Percentiles rank a stretch among this genome's conserved stretches.
Conservation (phyloP, 2,888 invertebrate species). For the Sarcophaga carnaria region DNA sequence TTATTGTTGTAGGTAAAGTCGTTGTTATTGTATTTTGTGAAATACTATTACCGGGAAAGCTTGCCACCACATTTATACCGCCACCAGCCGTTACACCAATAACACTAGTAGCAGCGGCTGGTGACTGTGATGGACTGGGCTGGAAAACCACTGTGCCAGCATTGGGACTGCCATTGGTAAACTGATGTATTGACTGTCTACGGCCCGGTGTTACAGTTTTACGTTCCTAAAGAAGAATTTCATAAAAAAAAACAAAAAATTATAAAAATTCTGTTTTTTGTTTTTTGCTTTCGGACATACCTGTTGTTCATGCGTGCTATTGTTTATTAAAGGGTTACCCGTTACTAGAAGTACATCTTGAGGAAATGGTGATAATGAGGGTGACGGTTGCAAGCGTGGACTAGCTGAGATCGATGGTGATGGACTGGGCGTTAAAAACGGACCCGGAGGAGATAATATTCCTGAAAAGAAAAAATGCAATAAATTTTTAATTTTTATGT, state of each 20-base stretch:
- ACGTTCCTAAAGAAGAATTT: slow-evolving; percentile 77
- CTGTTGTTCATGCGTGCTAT: slow-evolving; percentile 81
- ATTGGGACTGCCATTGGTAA: slow-evolving; percentile 81
- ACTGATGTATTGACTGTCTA: slow-evolving; percentile 82
- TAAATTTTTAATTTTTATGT: too few relatives aligned
- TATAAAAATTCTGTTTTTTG: background rate
- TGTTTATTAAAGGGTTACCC: slow-evolving; percentile 81
- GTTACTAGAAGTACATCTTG: slow-evolving; percentile 82
- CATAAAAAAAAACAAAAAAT: slow-evolving; percentile 7
- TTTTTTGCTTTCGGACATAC: slow-evolving; percentile 51
- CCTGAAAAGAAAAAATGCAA: slow-evolving; percentile 72
- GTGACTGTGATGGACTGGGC: slow-evolving; percentile 82
- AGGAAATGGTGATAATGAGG: slow-evolving; percentile 82
- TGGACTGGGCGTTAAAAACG: slow-evolving; percentile 83
- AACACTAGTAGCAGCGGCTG: slow-evolving; percentile 81
- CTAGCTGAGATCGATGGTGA: slow-evolving; percentile 82
- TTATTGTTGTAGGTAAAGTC: slow-evolving; percentile 66
- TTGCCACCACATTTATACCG: slow-evolving; percentile 72
- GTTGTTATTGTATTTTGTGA: slow-evolving; percentile 69
- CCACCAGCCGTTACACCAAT: slow-evolving; percentile 80
- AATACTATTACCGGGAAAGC: slow-evolving; percentile 70
- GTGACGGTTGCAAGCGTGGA: slow-evolving; percentile 82
- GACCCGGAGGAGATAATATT: slow-evolving; percentile 83
- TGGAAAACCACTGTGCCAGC: slow-evolving; percentile 82
- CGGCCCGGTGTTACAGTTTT: slow-evolving; percentile 82